Evolutionary conservation across 2,113 vertebrate species (phyloP).

Genomic region (Amphiprion percula): DNA sequence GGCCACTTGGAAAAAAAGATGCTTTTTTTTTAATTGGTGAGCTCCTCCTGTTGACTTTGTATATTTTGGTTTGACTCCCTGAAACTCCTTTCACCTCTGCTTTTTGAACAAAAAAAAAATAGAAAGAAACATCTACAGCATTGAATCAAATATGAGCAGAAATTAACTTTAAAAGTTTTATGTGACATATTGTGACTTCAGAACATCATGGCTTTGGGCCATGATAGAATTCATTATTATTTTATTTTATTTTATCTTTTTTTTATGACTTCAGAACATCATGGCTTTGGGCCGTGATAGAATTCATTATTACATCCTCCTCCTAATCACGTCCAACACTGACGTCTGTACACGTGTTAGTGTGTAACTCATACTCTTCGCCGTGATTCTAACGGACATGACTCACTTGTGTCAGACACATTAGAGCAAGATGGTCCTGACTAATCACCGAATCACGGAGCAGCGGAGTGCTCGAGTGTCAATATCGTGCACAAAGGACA

Average conservation of each 20-base stretch:
- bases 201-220: background rate
- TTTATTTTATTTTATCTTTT: too few species aligned
- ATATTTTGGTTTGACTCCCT: conserved; percentile 4
- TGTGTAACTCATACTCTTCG: background rate
- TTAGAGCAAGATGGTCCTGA: conserved; percentile 23
- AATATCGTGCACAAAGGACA: conserved; percentile 20
- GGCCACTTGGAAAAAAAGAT: conserved; percentile 2
- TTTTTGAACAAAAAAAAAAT: background rate
- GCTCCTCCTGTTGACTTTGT: conserved; percentile 4
- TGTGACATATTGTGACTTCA: background rate
- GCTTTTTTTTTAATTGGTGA: background rate
- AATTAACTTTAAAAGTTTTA: background rate
- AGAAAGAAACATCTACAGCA: background rate
- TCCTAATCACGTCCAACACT: background rate
- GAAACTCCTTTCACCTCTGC: background rate
- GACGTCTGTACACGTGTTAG: background rate
- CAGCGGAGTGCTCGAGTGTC: background rate
- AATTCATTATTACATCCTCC: conserved; percentile 7
- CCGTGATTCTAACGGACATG: background rate
- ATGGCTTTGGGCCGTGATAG: background rate
- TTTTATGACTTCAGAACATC: background rate
- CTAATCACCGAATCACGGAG: conserved; percentile 42
- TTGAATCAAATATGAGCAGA: conserved; percentile 23
- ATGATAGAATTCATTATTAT: background rate
- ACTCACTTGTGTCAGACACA: conserved; percentile 32